Evolutionary conservation across 2,888 invertebrate species (phyloP).

Genomic region (Nowickia ferox): DNA sequence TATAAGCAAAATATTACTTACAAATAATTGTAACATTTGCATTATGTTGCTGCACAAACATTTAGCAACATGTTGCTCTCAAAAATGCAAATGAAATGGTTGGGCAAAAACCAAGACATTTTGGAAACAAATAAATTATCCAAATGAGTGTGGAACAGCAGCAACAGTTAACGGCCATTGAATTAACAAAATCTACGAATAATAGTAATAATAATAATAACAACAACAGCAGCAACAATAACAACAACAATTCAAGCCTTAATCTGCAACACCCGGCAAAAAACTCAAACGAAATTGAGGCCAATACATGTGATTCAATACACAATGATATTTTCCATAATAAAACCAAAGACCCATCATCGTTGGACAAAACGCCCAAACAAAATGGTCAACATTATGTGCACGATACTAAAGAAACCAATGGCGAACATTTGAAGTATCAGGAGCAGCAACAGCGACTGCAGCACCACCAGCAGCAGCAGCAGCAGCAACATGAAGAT

Average conservation of each 20-base stretch:
- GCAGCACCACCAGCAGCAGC: conserved; percentile 58
- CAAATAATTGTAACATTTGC: conserved; percentile 2
- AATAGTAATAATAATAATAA: conserved; percentile 73
- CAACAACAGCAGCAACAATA: conserved; percentile 54
- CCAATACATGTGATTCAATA: conserved; percentile 49
- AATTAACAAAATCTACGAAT: conserved; percentile 68
- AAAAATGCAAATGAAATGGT: neutral
- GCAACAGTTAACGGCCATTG: conserved; percentile 72
- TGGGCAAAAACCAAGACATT: neutral
- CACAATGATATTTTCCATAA: conserved; percentile 49
- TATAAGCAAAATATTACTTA: conserved; percentile 23
- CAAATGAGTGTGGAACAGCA: conserved; percentile 71
- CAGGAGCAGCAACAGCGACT: conserved; percentile 60
- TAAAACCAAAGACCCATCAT: conserved; percentile 60
- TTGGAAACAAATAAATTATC: conserved; percentile 38
- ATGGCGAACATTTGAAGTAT: conserved; percentile 62
- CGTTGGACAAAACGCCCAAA: conserved; percentile 44
- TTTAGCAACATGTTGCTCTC: conserved; percentile 42
- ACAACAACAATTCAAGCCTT: conserved; percentile 57
- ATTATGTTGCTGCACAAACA: conserved; percentile 49
- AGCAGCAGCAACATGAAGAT: conserved; percentile 63
- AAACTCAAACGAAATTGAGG: conserved; percentile 8
- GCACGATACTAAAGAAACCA: conserved; percentile 56
- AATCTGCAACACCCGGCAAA: conserved; percentile 35
- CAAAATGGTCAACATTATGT: conserved; percentile 74